Conservation (phyloP, 1,140 invertebrate genomes). For the Muscidifurax raptorellus region DNA sequence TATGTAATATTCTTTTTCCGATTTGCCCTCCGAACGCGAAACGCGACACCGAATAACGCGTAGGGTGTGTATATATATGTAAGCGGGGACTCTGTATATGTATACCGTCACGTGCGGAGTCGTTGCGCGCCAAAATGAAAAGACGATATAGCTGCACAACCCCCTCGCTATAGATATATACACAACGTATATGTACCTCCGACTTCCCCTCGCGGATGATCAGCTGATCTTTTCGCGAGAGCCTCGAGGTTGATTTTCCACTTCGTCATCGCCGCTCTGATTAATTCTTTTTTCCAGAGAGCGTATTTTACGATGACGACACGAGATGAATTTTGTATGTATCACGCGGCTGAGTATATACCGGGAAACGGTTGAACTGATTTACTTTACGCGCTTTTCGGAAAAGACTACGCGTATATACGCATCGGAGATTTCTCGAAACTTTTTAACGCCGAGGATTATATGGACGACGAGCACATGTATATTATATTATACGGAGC, state of each 20-base stretch:
- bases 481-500: no score
- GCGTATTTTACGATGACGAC: not conserved
- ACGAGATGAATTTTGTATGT: not conserved
- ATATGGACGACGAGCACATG: not conserved
- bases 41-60: not conserved
- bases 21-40: not conserved
- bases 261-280: not conserved
- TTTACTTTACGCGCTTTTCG: not conserved
- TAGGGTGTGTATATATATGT: not conserved
- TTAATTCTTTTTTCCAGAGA: not conserved
- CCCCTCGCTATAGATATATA: not conserved
- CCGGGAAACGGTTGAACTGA: not conserved
- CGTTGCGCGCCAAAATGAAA: constrained; percentile 16
- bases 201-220: constrained; percentile 8
- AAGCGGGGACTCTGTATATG: no score
- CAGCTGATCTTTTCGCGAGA: constrained; percentile 39
- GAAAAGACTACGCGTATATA: not conserved
- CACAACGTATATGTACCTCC: no score
- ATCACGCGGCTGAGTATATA: not conserved
- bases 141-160: constrained; percentile 15
- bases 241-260: not conserved
- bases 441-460: not conserved
- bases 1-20: constrained; percentile 14
- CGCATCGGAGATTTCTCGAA: not conserved
- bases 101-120: not conserved